phyloP scores from a whole-genome alignment of 2,888 invertebrate genomes.

The Notodonta ziczac region DNA sequence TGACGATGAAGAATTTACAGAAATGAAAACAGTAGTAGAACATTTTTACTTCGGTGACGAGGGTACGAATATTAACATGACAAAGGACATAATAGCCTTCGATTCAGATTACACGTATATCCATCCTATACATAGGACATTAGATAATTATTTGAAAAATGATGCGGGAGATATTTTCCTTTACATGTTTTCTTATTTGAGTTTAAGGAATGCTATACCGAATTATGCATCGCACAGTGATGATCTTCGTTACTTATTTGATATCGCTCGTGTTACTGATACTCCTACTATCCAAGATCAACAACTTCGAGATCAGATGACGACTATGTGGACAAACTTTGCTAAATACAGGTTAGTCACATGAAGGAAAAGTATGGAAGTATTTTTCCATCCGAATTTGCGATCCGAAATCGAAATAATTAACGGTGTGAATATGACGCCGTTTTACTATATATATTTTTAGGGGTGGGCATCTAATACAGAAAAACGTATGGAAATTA shows the following conservation, averaged over 20 bases:
- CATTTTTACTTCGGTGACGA: constrained; percentile 5
- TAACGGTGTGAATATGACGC: too few relatives aligned
- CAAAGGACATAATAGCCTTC: background rate
- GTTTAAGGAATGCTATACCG: constrained; percentile 1
- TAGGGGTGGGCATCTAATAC: too few relatives aligned
- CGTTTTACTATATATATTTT: too few relatives aligned
- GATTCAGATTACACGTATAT: constrained; percentile 5
- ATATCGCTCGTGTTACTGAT: background rate
- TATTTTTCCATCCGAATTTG: background rate
- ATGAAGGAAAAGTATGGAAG: background rate
- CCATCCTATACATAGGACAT: constrained; percentile 1
- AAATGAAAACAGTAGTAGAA: background rate
- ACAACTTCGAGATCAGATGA: background rate
- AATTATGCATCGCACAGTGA: constrained; percentile 1
- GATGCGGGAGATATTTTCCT: background rate
- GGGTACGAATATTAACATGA: background rate
- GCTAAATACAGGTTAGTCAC: constrained; percentile 1
- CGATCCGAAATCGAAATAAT: too few relatives aligned
- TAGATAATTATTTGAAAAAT: background rate
- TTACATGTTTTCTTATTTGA: constrained; percentile 1
- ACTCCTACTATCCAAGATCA: background rate
- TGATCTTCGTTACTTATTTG: constrained; percentile 2
- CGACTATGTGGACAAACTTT: constrained; percentile 7
- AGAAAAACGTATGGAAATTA: too few relatives aligned
- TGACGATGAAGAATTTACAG: background rate